Conservation (phyloP, 2,113 vertebrate species). For the Motacilla alba region DNA sequence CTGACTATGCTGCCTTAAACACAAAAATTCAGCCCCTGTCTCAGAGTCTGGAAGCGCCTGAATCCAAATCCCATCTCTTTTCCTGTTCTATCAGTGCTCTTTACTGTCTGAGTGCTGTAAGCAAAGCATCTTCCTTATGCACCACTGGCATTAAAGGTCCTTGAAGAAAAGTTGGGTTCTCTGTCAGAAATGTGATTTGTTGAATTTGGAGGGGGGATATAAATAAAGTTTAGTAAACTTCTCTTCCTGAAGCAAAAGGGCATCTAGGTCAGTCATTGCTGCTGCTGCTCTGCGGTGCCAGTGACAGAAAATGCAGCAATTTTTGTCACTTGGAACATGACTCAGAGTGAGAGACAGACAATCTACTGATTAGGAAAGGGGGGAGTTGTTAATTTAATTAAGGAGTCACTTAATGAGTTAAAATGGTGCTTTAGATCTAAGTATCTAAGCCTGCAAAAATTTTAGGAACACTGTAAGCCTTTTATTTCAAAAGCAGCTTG, state of each 20-base stretch:
- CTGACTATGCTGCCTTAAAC: neutral
- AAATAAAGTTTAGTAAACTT: neutral
- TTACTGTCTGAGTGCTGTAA: neutral
- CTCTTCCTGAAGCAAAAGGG: neutral
- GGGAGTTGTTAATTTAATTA: neutral
- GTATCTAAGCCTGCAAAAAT: neutral
- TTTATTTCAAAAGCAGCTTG: neutral
- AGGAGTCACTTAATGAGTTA: neutral
- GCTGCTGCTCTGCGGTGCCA: neutral
- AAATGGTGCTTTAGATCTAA: neutral
- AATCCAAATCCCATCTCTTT: neutral
- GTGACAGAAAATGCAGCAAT: neutral
- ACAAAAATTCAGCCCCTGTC: neutral
- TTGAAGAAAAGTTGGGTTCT: neutral
- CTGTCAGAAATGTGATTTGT: neutral
- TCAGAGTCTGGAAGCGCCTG: neutral
- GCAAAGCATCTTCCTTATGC: neutral
- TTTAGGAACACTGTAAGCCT: neutral
- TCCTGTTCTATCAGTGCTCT: neutral
- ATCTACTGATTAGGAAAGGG: neutral
- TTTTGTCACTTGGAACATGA: neutral
- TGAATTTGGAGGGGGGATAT: neutral
- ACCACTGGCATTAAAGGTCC: neutral
- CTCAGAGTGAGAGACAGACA: neutral
- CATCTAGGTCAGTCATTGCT: neutral